Conservation (phyloP, 2,797 vertebrate species). For the Pempheris klunzingeri region DNA sequence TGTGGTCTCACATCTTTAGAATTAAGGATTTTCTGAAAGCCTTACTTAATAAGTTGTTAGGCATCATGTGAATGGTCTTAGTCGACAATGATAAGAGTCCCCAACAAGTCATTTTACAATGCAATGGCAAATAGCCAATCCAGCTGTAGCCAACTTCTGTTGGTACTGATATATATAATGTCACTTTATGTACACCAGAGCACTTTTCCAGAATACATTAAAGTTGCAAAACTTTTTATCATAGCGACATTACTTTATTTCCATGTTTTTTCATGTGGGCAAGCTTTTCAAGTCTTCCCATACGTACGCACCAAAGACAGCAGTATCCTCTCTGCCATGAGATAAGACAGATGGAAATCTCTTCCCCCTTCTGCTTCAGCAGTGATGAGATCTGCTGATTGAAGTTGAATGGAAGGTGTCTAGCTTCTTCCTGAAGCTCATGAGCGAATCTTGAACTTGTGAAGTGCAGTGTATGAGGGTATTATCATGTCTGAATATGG, state of each 20-base stretch:
- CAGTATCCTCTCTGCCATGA: not conserved
- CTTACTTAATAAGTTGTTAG: too few relatives aligned
- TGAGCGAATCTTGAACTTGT: not conserved
- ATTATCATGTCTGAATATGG: not conserved
- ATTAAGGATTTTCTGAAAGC: too few relatives aligned
- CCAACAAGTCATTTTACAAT: too few relatives aligned
- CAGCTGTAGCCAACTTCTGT: too few relatives aligned
- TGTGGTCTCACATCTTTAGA: not conserved
- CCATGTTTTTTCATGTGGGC: not conserved
- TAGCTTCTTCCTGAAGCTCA: not conserved
- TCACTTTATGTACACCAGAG: not conserved
- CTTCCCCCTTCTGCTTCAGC: not conserved
- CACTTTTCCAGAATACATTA: not conserved
- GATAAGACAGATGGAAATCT: slow-evolving; percentile 45
- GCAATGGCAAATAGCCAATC: too few relatives aligned
- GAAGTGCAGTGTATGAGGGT: not conserved
- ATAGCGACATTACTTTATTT: not conserved
- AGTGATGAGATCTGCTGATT: slow-evolving; percentile 21
- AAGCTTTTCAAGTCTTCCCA: not conserved
- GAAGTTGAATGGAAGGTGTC: slow-evolving; percentile 1
- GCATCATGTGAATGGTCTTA: too few relatives aligned
- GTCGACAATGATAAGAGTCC: too few relatives aligned
- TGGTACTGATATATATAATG: not conserved
- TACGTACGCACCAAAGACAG: not conserved
- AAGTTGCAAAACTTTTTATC: not conserved